These are phyloP conservation scores for Sphaerodactylus townsendi DNA, from an alignment of 2,113 vertebrate genomes.

Conservation along the genomic window DNA sequence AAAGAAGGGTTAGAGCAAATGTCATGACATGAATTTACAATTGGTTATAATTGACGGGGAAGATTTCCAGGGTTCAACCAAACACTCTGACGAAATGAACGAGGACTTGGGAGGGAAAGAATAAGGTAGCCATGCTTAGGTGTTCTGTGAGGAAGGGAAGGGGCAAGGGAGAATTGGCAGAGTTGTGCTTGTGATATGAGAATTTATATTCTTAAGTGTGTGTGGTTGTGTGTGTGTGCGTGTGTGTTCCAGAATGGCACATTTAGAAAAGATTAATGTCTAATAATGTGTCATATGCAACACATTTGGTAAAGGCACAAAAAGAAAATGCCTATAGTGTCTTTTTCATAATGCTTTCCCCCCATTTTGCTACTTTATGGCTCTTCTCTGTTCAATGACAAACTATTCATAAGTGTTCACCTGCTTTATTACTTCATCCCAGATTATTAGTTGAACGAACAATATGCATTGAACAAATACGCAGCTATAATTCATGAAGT, in stretches of 20 bases:
- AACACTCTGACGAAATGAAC: neutral
- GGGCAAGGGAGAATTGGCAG: too few relatives aligned
- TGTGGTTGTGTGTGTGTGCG: neutral
- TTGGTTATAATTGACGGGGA: neutral
- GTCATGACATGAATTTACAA: neutral
- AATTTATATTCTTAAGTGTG: accelerated
- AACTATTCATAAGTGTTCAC: neutral
- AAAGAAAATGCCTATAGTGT: neutral
- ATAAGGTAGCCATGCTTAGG: too few relatives aligned
- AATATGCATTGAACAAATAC: conserved; percentile 11
- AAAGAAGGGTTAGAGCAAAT: too few relatives aligned
- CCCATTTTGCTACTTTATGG: neutral
- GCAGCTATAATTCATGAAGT: conserved; percentile 5
- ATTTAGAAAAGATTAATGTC: neutral
- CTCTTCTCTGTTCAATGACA: conserved; percentile 19
- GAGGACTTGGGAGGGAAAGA: neutral
- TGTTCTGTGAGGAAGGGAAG: neutral
- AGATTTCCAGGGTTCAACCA: neutral
- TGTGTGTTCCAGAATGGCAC: neutral
- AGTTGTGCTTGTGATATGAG: neutral
- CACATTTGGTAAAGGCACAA: neutral
- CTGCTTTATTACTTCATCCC: neutral
- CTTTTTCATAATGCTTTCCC: neutral
- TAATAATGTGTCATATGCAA: neutral
- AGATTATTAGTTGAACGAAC: conserved; percentile 22